A percentile compares a stretch with the other conserved stretches of the same genome.
Conservation (phyloP, 1,140 invertebrate species). For the Cyphomyrmex costatus region DNA sequence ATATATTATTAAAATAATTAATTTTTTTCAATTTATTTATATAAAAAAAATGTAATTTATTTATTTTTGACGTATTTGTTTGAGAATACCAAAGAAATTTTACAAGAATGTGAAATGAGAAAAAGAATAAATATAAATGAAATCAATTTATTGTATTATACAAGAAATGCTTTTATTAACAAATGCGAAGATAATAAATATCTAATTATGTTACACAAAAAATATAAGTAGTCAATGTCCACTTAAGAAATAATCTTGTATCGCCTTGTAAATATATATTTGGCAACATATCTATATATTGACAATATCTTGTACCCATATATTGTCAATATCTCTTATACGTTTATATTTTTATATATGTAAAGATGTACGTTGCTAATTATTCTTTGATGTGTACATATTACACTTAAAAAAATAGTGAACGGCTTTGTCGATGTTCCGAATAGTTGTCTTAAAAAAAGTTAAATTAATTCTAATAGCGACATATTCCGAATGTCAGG, state of each 20-base stretch:
- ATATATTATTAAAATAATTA: not conserved
- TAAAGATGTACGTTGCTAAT: not conserved
- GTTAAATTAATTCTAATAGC: not conserved
- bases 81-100: not conserved
- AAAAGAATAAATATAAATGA: not conserved
- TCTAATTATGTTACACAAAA: constrained; percentile 74
- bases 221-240: constrained; percentile 73
- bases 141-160: constrained; percentile 41
- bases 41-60: too few species aligned
- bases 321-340: not conserved
- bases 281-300: constrained; percentile 1
- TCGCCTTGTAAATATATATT: not conserved
- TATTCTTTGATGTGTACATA: constrained; percentile 23
- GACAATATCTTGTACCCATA: not conserved
- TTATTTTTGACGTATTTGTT: not conserved
- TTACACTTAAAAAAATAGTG: not conserved
- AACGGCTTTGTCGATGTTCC: not conserved
- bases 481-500: not conserved
- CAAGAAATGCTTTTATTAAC: constrained; percentile 79
- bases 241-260: not conserved
- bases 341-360: not conserved
- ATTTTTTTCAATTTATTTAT: not conserved
- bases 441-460: not conserved
- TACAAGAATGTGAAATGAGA: not conserved
- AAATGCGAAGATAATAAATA: constrained; percentile 74